Percentiles rank a stretch among this genome's conserved stretches.
Evolutionary conservation across 2,797 vertebrate genomes (phyloP).

Genomic region (Meda fulgida): DNA sequence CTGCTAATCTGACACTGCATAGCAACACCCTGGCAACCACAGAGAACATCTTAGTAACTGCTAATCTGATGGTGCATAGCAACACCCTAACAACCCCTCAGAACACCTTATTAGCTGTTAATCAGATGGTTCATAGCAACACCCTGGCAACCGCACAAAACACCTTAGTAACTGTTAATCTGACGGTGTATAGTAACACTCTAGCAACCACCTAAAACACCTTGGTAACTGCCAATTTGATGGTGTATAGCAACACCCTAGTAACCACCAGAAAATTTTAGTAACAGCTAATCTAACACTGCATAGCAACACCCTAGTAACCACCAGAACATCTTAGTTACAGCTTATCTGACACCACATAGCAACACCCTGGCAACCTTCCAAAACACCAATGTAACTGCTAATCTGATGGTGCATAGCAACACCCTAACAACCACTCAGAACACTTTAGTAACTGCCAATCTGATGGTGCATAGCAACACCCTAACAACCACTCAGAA

Average conservation of each 20-base stretch:
- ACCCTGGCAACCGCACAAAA: background rate
- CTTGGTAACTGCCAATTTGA: accelerated
- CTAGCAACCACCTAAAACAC: background rate
- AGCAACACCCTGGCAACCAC: background rate
- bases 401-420: accelerated
- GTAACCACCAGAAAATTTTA: accelerated
- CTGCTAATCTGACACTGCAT: accelerated
- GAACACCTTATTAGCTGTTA: background rate
- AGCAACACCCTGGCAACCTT: too few relatives aligned
- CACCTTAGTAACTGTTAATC: background rate
- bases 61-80: accelerated
- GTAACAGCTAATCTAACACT: too few relatives aligned
- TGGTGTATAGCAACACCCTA: background rate
- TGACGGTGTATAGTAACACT: background rate
- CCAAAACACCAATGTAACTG: accelerated
- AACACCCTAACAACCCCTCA: background rate
- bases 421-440: background rate
- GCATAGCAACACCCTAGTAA: background rate
- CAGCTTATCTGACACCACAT: too few relatives aligned
- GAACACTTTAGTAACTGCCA: too few relatives aligned
- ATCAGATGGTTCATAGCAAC: background rate
- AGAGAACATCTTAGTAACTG: background rate
- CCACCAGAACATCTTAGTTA: too few relatives aligned
- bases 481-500: too few relatives aligned
- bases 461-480: too few relatives aligned